phyloP scores from a whole-genome alignment of 2,888 invertebrate species.

The Brachyptera risi region DNA sequence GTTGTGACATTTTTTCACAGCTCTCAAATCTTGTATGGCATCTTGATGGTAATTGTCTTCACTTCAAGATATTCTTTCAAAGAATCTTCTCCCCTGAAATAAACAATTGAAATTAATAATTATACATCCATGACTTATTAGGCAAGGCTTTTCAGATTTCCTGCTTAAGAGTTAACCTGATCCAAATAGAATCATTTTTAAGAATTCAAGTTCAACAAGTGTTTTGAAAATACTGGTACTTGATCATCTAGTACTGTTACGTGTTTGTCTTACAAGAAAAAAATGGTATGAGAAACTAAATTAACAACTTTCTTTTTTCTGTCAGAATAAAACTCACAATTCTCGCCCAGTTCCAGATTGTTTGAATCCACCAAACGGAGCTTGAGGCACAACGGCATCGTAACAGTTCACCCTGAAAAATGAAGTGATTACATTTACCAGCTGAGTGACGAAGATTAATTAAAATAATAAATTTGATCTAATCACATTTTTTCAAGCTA shows the following conservation, averaged over 20 bases:
- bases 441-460: not conserved
- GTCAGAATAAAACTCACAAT: constrained; percentile 40
- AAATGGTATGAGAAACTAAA: too few species aligned
- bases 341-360: constrained; percentile 95
- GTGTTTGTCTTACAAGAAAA: too few species aligned
- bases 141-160: too few species aligned
- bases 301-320: not conserved
- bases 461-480: not conserved
- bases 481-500: too few species aligned
- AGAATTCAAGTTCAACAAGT: too few species aligned
- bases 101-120: constrained; percentile 17
- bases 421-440: too few species aligned
- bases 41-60: constrained; percentile 77
- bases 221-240: too few species aligned
- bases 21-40: constrained; percentile 59
- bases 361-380: constrained; percentile 96
- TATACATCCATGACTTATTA: too few species aligned
- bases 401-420: constrained; percentile 84
- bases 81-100: constrained; percentile 82
- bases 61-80: constrained; percentile 91
- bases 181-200: too few species aligned
- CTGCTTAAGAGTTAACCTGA: too few species aligned
- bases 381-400: constrained; percentile 74
- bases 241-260: too few species aligned
- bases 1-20: too few species aligned